phyloP scores from a whole-genome alignment of 2,113 vertebrate species.

The Tychaedon coryphoeus region DNA sequence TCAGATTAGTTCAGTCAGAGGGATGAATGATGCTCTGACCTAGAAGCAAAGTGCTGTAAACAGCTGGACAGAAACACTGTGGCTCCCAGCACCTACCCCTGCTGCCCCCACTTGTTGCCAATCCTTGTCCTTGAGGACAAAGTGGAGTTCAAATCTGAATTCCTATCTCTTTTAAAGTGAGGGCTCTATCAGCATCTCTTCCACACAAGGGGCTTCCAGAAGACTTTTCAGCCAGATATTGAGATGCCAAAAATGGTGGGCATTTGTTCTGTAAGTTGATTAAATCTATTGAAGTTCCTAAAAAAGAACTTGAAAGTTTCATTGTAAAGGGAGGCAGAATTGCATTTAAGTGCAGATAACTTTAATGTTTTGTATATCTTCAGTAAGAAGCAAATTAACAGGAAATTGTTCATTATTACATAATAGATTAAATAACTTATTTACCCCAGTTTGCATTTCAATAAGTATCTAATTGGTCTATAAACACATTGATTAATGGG shows the following conservation, averaged over 20 bases:
- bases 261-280: background rate
- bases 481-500: slow-evolving; percentile 21
- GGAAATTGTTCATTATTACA: background rate
- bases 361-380: background rate
- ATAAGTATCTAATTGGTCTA: background rate
- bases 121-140: background rate
- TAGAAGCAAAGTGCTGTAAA: background rate
- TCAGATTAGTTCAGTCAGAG: background rate
- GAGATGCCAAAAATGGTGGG: background rate
- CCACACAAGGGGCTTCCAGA: background rate
- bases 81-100: fast-evolving
- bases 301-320: background rate
- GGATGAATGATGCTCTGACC: background rate
- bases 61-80: background rate
- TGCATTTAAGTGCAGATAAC: background rate
- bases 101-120: fast-evolving
- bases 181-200: background rate
- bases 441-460: slow-evolving; percentile 21
- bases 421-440: slow-evolving; percentile 3
- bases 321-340: background rate
- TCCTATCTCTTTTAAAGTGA: background rate
- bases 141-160: background rate
- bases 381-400: background rate
- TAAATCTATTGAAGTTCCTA: background rate
- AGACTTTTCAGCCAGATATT: background rate